These are phyloP conservation scores for Eciton burchellii DNA, from an alignment of 1,140 invertebrate genomes.

Conservation along the genomic window DNA sequence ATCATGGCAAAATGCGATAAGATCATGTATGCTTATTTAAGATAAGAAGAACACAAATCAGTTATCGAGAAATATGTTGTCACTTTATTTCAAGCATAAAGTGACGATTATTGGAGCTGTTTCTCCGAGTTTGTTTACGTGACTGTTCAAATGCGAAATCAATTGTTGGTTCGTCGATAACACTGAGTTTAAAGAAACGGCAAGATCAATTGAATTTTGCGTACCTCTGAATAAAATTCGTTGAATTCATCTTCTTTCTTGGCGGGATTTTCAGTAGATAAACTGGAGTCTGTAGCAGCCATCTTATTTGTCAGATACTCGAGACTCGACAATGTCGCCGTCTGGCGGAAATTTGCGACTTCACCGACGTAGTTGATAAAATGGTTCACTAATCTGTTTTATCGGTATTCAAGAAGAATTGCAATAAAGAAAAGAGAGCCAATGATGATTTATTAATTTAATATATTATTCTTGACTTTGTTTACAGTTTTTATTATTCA, in stretches of 20 bases:
- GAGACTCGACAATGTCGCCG: slow-evolving; percentile 43
- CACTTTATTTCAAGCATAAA: slow-evolving; percentile 26
- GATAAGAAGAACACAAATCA: not conserved
- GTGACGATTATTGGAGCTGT: slow-evolving; percentile 59
- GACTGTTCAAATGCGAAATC: not conserved
- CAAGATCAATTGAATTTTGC: slow-evolving; percentile 55
- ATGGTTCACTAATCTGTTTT: not conserved
- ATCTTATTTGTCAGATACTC: slow-evolving; percentile 78
- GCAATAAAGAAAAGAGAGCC: not conserved
- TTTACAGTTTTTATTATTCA: slow-evolving; percentile 12
- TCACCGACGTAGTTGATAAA: not conserved
- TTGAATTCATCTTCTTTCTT: slow-evolving; percentile 88
- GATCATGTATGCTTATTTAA: slow-evolving; percentile 4
- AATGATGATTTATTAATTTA: not conserved
- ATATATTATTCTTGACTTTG: not conserved
- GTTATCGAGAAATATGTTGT: slow-evolving; percentile 1
- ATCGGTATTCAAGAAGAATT: not conserved
- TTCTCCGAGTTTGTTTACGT: not conserved
- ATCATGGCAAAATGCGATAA: not conserved
- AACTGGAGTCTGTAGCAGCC: slow-evolving; percentile 83
- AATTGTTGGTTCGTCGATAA: not conserved
- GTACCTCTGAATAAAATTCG: slow-evolving; percentile 89
- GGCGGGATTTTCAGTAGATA: slow-evolving; percentile 79
- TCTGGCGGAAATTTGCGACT: not conserved
- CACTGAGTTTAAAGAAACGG: not conserved